Evolutionary conservation across 2,888 invertebrate genomes (phyloP).

Genomic region (Aelia acuminata): DNA sequence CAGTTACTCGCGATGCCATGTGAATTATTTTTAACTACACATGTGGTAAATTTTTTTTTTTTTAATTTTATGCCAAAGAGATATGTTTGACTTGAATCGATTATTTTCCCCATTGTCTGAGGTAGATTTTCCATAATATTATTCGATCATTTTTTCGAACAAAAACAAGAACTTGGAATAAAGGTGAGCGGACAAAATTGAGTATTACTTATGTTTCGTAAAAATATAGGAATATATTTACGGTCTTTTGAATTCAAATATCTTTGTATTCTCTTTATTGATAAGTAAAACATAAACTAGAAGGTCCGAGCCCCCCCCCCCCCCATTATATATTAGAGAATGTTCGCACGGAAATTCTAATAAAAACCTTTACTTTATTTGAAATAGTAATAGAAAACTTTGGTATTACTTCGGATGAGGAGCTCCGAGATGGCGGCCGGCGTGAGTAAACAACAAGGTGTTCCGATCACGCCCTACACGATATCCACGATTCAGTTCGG

Average conservation of each 20-base stretch:
- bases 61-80: conserved; percentile 8
- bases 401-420: too few species aligned
- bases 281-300: too few species aligned
- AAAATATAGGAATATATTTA: background rate
- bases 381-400: too few species aligned
- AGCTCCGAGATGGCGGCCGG: too few species aligned
- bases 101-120: background rate
- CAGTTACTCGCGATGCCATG: background rate
- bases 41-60: background rate
- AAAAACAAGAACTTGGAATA: background rate
- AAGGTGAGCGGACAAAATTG: background rate
- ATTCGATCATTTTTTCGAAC: background rate
- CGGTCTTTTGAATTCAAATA: background rate
- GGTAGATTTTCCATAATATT: background rate
- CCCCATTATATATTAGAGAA: too few species aligned
- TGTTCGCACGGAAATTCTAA: too few species aligned
- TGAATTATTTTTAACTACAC: background rate
- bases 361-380: too few species aligned
- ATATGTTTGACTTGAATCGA: background rate
- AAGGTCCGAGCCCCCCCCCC: too few species aligned
- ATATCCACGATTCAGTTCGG: too few species aligned
- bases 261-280: too few species aligned
- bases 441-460: too few species aligned
- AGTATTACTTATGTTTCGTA: background rate
- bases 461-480: too few species aligned